Evolutionary conservation across 2,113 vertebrate species (phyloP).

Genomic region (Solenodon paradoxus): DNA sequence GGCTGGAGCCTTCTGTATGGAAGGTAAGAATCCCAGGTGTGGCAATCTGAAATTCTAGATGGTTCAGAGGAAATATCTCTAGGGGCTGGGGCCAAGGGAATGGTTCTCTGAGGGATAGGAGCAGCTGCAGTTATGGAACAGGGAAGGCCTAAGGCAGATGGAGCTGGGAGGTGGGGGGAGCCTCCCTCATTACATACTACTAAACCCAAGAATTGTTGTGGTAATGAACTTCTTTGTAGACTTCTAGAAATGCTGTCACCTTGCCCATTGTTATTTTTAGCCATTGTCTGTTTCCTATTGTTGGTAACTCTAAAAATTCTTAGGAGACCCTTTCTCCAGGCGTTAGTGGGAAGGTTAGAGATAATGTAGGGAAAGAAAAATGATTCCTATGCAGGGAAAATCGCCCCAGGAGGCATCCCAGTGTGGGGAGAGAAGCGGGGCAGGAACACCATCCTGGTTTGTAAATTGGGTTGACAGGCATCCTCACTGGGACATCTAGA

Average conservation of each 20-base stretch:
- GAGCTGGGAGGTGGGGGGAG: background rate
- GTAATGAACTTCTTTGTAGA: constrained; percentile 14
- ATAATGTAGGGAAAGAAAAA: background rate
- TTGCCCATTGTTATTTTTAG: constrained; percentile 66
- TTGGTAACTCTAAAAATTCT: constrained; percentile 33
- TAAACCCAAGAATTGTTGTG: constrained; percentile 44
- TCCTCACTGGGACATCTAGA: background rate
- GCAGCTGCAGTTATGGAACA: background rate
- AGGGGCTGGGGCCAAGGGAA: too few relatives aligned
- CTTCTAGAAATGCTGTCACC: constrained; percentile 47
- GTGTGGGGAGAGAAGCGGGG: background rate
- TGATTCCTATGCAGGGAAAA: background rate
- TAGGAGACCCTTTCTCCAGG: background rate
- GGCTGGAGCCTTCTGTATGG: background rate
- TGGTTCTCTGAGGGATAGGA: background rate
- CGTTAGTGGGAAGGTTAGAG: background rate
- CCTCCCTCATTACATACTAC: background rate
- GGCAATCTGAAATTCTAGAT: background rate
- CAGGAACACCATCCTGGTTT: background rate
- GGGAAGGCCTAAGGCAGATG: background rate
- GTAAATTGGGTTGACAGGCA: background rate
- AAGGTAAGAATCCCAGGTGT: background rate
- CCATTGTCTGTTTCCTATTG: constrained; percentile 67
- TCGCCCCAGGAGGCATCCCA: background rate
- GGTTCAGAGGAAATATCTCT: background rate